Base-by-base conservation (phyloP, 1,140 invertebrate genomes). In the Drosophila subpulchrella region DNA sequence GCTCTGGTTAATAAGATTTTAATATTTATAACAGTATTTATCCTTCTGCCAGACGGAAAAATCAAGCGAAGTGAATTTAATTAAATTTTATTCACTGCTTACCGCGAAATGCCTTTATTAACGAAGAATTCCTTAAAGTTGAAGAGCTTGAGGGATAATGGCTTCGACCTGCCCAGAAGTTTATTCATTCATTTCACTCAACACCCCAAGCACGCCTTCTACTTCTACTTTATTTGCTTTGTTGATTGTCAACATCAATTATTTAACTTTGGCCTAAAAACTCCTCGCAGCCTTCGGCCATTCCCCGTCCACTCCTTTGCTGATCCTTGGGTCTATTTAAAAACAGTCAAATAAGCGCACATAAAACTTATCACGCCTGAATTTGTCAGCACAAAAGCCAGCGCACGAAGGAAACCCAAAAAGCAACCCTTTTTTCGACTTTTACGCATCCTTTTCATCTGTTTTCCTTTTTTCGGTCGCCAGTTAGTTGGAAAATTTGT, bases 181-280 rank as follows among this genome's bases (percentile, higher is more conserved):
- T 71, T 77, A 66, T 80, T 84, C 82, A 72, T 78, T 81, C 65
- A 78, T 71, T 85, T 77, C 41, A 41, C 38, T 46, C 42, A 47
- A 39, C 78, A 59, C 78, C 44, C 51, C 4, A 17, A 53, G 42
- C 60, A 70, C 65, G 51, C 65, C 61, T 27, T 67, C 36, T 68
- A 39, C 82, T 66, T 67, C 53, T 86, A 79, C 83, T 88, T 89
- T 90, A 89, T 91, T 91, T 91, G 84, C 81, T 75, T 79, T 81
- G 78, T 75, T 91, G 89, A 91, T 91, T 91, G 89, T 91, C 89
- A 89, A 84, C 89, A 91, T 91, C 89, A 91, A 91, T 91, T 91
- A 91, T 91, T 91, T 89, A 91, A 89, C 86, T 89, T 90, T 89
- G 78, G 84, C 73, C 84, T 67, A 76, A 85, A 63, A 65, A 79